Evolutionary conservation across 2,888 invertebrate species (phyloP), one percentile per base, ranked within the genome.

Genomic region (Tenodera sinensis): DNA sequence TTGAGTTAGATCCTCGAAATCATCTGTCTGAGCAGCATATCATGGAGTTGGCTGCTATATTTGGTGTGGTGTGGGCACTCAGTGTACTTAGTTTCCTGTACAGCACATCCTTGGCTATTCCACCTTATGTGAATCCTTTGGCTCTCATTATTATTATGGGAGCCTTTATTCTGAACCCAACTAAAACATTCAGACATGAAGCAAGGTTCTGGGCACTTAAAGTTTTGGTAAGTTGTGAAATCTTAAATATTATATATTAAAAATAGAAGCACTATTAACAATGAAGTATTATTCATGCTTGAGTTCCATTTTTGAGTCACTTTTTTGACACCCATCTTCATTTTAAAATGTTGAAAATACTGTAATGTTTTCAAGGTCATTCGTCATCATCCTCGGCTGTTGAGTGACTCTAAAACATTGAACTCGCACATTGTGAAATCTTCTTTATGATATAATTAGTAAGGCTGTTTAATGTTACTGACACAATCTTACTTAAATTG

Each of bases 1-100:
- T 97, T 92, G 97, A 97, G 93, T 93, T 97, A 90, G 97, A 97
- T 93, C 97, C 97, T 0, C 93, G 97, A 85, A 96, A 96, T 92
- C 97, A 97, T 93, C 93, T 96, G 8, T 95, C 95, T 0, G 97
- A 97, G 92, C 97, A 97, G 92, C 96, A 97, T 92, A 93, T 95
- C 20, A 96, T 97, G 95, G 97, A 97, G 94, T 94, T 96, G 91
- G 96, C 97, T 0, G 95, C 96, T 0, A 96, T 97, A 90, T 96
- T 97, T 91, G 96, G 96, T 42, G 96, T 97, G 0, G 94, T 97
- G 84, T 97, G 97, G 97, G 95, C 96, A 0, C 92, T 96, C 28
- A 95, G 93, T 90, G 94, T 96, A 9, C 93, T 97, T 4, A 95
- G 96, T 91, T 98, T 97, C 92, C 93, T 97, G 84, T 95, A 95